Percentiles rank a stretch among this genome's conserved stretches.
Conservation (phyloP, 2,888 invertebrate species). For the Orthosia gothica region DNA sequence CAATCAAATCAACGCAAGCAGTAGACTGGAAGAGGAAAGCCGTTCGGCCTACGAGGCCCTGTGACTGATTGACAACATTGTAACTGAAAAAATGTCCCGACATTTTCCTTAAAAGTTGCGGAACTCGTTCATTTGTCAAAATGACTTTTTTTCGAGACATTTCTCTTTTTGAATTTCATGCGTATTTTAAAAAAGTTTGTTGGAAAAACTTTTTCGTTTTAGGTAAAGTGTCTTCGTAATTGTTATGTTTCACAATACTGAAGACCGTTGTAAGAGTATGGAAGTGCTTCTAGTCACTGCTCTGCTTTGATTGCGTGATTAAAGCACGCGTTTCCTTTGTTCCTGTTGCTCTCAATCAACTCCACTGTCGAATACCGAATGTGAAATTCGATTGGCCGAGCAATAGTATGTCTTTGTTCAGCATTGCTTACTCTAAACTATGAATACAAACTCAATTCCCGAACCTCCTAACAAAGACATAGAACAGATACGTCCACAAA, state of each 20-base stretch:
- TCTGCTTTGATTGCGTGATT: background rate
- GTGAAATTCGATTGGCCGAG: background rate
- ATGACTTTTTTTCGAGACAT: slow-evolving; percentile 54
- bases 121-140: slow-evolving; percentile 79
- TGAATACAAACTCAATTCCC: slow-evolving; percentile 61
- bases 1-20: slow-evolving; percentile 88
- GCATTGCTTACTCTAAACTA: slow-evolving; percentile 43
- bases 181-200: slow-evolving; percentile 49
- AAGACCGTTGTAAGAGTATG: background rate
- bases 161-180: slow-evolving; percentile 33
- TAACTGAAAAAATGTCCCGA: slow-evolving; percentile 79
- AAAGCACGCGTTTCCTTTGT: background rate
- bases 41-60: slow-evolving; percentile 71
- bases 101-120: slow-evolving; percentile 79
- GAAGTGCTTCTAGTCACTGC: background rate
- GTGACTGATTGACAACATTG: slow-evolving; percentile 90
- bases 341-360: background rate
- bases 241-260: slow-evolving; percentile 1
- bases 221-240: slow-evolving; percentile 9
- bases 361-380: background rate
- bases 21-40: slow-evolving; percentile 80
- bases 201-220: slow-evolving; percentile 44
- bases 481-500: slow-evolving; percentile 61
- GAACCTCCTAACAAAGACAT: slow-evolving; percentile 57
- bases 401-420: slow-evolving; percentile 22